Evolutionary conservation across 2,888 invertebrate genomes (phyloP).

Genomic region (Drosophila differens): DNA sequence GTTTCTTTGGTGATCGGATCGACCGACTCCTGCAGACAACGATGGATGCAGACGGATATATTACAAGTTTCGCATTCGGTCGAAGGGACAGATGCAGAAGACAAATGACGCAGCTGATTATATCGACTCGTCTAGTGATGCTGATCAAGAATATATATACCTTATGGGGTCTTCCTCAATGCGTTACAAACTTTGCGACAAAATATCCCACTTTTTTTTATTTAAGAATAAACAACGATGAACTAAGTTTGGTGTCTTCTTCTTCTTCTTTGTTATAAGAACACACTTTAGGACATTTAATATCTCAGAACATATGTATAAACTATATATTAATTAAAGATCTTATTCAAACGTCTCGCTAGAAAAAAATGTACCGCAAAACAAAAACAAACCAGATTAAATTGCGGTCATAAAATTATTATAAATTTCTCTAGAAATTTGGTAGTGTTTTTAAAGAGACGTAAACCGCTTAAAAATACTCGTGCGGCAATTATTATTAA

Average conservation of each 20-base stretch:
- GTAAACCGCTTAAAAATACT: constrained; percentile 18
- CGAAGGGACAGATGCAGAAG: too few relatives aligned
- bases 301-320: not conserved
- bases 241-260: not conserved
- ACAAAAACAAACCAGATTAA: not conserved
- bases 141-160: not conserved
- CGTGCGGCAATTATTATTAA: constrained; percentile 17
- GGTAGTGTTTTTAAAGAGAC: not conserved
- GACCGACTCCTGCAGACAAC: too few relatives aligned
- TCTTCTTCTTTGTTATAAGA: not conserved
- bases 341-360: not conserved
- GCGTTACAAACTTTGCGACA: not conserved
- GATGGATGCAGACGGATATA: too few relatives aligned
- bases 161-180: not conserved
- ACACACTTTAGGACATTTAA: not conserved
- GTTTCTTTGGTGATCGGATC: too few relatives aligned
- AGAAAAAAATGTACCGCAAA: constrained; percentile 6
- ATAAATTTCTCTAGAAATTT: constrained; percentile 9
- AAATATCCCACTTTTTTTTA: not conserved
- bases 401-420: not conserved
- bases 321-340: not conserved
- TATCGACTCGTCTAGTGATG: not conserved
- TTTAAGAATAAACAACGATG: not conserved
- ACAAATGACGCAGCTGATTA: too few relatives aligned
- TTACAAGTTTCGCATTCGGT: too few relatives aligned